Evolutionary conservation across 1,140 invertebrate species (phyloP).

Genomic region (Hylaeus volcanicus): DNA sequence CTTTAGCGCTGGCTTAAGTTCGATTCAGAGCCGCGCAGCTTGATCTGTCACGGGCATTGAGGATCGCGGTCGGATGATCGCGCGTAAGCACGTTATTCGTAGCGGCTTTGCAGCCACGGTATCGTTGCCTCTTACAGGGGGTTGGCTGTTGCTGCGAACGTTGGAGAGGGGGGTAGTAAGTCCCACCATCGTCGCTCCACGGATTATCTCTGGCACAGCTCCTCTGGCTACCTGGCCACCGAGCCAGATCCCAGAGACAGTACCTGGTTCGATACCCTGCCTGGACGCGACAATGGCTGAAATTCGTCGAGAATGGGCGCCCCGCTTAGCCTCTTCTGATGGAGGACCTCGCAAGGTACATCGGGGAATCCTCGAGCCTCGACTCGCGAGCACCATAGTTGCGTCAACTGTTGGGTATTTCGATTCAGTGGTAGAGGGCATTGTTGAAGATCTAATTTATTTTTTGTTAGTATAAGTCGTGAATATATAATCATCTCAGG

Average conservation of each 20-base stretch:
- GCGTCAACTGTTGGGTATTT: too few relatives aligned
- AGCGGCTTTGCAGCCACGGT: conserved; percentile 73
- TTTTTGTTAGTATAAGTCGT: too few relatives aligned
- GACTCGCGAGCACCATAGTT: not conserved
- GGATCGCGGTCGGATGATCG: conserved; percentile 76
- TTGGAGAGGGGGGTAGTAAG: conserved; percentile 46
- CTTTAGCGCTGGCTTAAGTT: conserved; percentile 54
- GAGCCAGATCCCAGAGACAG: not conserved
- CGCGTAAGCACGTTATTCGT: conserved; percentile 80
- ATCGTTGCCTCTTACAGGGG: conserved; percentile 70
- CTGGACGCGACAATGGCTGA: conserved; percentile 22
- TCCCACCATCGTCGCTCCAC: conserved; percentile 46
- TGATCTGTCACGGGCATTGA: conserved; percentile 69
- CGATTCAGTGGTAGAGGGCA: too few relatives aligned
- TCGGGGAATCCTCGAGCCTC: not conserved
- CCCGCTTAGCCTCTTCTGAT: not conserved
- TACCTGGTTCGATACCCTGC: conserved; percentile 25
- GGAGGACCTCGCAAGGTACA: not conserved
- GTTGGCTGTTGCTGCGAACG: conserved; percentile 30
- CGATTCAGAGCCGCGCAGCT: conserved; percentile 60
- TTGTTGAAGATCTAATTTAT: too few relatives aligned
- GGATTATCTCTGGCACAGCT: conserved; percentile 50
- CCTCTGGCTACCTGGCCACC: conserved; percentile 45
- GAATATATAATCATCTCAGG: too few relatives aligned
- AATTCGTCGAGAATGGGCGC: conserved; percentile 1